Percentiles rank a stretch among this genome's conserved stretches.
These are phyloP conservation scores for Heteropelma amictum DNA, from an alignment of 2,888 invertebrate genomes.

Conservation along the genomic window DNA sequence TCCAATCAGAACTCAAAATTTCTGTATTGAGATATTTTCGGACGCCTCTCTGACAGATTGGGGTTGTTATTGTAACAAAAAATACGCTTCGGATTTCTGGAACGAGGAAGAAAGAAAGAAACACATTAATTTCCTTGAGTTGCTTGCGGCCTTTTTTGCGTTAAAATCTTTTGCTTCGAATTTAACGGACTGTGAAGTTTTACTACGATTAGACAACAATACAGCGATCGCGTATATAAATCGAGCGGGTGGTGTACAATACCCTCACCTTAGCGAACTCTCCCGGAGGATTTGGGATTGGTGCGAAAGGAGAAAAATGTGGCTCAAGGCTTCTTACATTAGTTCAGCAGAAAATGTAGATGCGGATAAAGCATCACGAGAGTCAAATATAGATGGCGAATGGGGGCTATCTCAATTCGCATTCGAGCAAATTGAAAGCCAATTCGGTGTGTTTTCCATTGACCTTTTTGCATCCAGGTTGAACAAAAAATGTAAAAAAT, in stretches of 20 bases:
- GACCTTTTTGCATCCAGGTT: constrained; percentile 58
- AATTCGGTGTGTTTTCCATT: constrained; percentile 46
- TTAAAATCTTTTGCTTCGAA: constrained; percentile 2
- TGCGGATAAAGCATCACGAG: constrained; percentile 57
- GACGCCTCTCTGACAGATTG: constrained; percentile 8
- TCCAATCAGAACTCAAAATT: not conserved
- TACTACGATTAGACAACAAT: constrained; percentile 8
- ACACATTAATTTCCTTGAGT: constrained; percentile 2
- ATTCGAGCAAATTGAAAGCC: constrained; percentile 43
- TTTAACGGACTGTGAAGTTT: constrained; percentile 14
- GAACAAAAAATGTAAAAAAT: constrained; percentile 58
- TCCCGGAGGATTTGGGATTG: constrained; percentile 60
- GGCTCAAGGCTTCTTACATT: constrained; percentile 15
- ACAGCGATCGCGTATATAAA: constrained; percentile 21
- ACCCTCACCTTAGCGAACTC: constrained; percentile 43
- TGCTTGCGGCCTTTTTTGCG: not conserved
- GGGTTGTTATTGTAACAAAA: constrained; percentile 1
- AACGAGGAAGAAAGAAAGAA: not conserved
- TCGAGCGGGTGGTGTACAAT: constrained; percentile 14
- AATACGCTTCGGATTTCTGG: not conserved
- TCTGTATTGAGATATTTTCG: constrained; percentile 6
- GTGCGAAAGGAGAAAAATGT: constrained; percentile 57
- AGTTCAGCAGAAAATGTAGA: constrained; percentile 43
- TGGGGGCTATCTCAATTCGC: constrained; percentile 50
- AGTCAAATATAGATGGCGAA: constrained; percentile 54